Evolutionary conservation across 2,888 invertebrate genomes (phyloP).

Genomic region (Marasmarcha lunaedactyla): DNA sequence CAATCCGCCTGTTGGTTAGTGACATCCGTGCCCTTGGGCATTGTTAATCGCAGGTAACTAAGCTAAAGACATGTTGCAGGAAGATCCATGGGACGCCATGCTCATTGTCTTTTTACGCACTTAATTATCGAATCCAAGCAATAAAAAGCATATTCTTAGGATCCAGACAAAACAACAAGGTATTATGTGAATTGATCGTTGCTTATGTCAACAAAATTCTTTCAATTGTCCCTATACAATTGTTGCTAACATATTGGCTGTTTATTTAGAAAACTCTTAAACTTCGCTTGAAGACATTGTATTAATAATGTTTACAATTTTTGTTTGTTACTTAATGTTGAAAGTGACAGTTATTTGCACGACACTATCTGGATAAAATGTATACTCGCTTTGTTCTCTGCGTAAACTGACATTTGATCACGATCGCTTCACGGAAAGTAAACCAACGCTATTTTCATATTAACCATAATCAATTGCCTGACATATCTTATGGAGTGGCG

Average conservation of each 20-base stretch:
- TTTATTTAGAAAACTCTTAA: conserved; percentile 47
- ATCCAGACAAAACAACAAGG: neutral
- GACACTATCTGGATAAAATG: conserved; percentile 50
- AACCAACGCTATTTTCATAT: neutral
- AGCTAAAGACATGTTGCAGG: too few relatives aligned
- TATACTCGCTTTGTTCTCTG: conserved; percentile 61
- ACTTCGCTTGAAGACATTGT: conserved; percentile 25
- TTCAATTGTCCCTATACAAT: conserved; percentile 24
- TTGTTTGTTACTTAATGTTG: conserved; percentile 35
- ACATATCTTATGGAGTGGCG: too few relatives aligned
- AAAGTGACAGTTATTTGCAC: too few relatives aligned
- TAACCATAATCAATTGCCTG: too few relatives aligned
- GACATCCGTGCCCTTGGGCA: too few relatives aligned
- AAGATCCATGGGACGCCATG: too few relatives aligned
- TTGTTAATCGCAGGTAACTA: too few relatives aligned
- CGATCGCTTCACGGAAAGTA: neutral
- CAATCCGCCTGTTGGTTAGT: too few relatives aligned
- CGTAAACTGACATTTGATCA: conserved; percentile 25
- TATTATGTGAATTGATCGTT: neutral
- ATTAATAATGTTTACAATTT: conserved; percentile 28
- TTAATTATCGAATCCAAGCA: too few relatives aligned
- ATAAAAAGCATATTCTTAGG: too few relatives aligned
- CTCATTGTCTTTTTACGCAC: too few relatives aligned
- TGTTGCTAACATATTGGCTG: conserved; percentile 15
- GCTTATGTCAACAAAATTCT: conserved; percentile 31